These are phyloP conservation scores for Oryctolagus cuniculus DNA, from an alignment of 2,113 vertebrate genomes.

Conservation along the genomic window DNA sequence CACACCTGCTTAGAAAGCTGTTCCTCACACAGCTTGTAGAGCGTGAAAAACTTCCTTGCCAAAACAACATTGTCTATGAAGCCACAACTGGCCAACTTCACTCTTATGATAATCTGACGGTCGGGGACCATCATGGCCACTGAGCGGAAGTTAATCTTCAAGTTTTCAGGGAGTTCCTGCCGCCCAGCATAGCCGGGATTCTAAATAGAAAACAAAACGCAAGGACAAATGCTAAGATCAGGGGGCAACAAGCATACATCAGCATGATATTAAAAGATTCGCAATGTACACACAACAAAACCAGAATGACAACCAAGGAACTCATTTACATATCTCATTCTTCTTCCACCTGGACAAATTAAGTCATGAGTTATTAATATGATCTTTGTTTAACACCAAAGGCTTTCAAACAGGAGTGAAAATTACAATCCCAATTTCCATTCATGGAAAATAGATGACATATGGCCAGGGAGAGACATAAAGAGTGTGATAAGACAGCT, in stretches of 20 bases:
- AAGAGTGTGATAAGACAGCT: background rate
- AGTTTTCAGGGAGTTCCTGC: slow-evolving; percentile 97
- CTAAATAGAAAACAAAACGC: slow-evolving; percentile 84
- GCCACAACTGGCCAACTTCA: slow-evolving; percentile 97
- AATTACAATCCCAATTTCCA: background rate
- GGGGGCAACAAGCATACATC: background rate
- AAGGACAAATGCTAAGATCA: background rate
- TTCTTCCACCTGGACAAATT: background rate
- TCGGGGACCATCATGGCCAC: slow-evolving; percentile 99
- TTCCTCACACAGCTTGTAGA: slow-evolving; percentile 98
- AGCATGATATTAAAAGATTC: background rate
- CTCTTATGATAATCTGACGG: slow-evolving; percentile 97
- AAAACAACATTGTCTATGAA: slow-evolving; percentile 95
- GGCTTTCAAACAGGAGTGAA: background rate
- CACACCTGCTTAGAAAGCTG: slow-evolving; percentile 98
- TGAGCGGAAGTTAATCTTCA: slow-evolving; percentile 98
- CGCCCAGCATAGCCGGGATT: slow-evolving; percentile 98
- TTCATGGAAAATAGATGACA: background rate
- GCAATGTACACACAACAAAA: background rate
- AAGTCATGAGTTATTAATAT: background rate
- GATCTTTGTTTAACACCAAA: background rate
- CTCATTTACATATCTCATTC: background rate
- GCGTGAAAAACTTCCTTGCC: slow-evolving; percentile 96
- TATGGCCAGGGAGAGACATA: background rate
- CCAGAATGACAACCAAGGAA: background rate